Evolutionary conservation across 2,797 vertebrate species (phyloP).

Genomic region (Eleutherodactylus coqui): DNA sequence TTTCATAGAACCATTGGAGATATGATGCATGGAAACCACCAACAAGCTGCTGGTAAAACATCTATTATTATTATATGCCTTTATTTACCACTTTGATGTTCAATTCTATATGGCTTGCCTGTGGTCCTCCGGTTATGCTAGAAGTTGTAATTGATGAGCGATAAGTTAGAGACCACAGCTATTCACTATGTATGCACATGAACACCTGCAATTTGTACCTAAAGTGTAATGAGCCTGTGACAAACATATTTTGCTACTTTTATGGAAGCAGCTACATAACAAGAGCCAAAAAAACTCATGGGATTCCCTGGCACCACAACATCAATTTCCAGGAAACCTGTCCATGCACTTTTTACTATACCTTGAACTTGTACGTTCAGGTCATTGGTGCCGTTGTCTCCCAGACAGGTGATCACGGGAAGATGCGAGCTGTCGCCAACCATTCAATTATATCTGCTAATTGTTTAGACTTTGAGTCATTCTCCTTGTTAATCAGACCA

Average conservation of each 20-base stretch:
- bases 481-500: neutral
- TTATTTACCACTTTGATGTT: no score
- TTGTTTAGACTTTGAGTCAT: constrained; percentile 28
- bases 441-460: constrained; percentile 13
- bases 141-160: neutral
- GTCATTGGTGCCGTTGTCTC: neutral
- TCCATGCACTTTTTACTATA: neutral
- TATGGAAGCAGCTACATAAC: neutral
- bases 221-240: neutral
- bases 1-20: no score
- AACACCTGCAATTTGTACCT: neutral
- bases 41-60: no score
- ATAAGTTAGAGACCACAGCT: neutral
- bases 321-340: neutral
- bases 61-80: no score
- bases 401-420: constrained; percentile 8
- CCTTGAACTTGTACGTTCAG: neutral
- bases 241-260: neutral
- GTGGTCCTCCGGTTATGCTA: neutral
- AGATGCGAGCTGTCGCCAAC: neutral
- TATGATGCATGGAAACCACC: no score
- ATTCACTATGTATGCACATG: neutral
- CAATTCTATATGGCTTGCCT: no score
- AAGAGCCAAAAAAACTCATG: neutral
- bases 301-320: neutral